A percentile compares a stretch with the other conserved stretches of the same genome.
Conservation (phyloP, 2,888 invertebrate genomes). For the Hipparchia sbordonii region DNA sequence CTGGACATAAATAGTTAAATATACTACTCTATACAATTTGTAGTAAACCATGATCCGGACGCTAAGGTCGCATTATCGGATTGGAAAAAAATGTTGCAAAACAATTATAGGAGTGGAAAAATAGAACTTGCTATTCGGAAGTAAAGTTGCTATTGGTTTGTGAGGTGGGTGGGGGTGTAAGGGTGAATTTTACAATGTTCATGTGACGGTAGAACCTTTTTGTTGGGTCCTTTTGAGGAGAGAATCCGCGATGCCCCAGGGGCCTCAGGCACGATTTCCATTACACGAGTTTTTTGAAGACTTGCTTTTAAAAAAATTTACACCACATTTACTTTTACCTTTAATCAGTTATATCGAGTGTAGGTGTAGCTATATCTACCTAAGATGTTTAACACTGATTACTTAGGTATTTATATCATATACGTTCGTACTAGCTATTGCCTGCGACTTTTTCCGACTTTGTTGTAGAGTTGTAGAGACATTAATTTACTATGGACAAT, state of each 20-base stretch:
- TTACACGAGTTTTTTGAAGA: constrained; percentile 70
- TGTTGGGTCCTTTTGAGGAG: constrained; percentile 78
- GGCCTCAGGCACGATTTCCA: constrained; percentile 77
- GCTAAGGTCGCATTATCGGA: constrained; percentile 82
- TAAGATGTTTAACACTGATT: constrained; percentile 7
- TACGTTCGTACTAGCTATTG: background rate
- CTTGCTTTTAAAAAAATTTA: constrained; percentile 65
- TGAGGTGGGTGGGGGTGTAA: constrained; percentile 57
- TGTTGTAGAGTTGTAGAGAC: no score
- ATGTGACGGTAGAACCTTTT: constrained; percentile 81
- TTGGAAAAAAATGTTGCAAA: constrained; percentile 78
- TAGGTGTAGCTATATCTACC: background rate
- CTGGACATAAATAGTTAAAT: constrained; percentile 79
- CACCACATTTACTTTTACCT: constrained; percentile 46
- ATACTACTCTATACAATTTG: constrained; percentile 82
- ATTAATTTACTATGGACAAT: no score
- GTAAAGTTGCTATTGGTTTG: constrained; percentile 63
- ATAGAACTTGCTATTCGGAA: constrained; percentile 51
- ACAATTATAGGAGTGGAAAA: constrained; percentile 54
- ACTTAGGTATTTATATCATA: background rate
- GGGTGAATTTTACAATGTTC: constrained; percentile 80
- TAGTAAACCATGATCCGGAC: constrained; percentile 82
- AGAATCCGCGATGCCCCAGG: constrained; percentile 75
- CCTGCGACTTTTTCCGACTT: no score
- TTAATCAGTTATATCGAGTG: constrained; percentile 20